Conservation (phyloP, 2,797 vertebrate genomes). For the Cuniculus paca region DNA sequence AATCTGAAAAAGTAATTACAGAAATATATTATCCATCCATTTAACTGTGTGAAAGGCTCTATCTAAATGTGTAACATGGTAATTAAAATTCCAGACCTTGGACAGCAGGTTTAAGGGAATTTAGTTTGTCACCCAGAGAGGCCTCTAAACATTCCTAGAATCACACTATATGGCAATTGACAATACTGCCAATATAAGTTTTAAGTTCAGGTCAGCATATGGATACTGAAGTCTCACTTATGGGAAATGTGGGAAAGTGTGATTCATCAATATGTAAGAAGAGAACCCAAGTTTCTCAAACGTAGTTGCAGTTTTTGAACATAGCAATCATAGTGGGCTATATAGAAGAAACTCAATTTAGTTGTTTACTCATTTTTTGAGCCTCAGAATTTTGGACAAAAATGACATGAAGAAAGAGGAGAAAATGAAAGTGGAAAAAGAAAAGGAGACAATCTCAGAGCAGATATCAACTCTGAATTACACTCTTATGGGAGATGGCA, state of each 20-base stretch:
- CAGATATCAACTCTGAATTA: not conserved
- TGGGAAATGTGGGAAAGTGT: conserved; percentile 16
- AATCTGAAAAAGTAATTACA: conserved; percentile 49
- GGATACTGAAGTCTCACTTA: conserved; percentile 67
- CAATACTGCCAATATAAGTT: conserved; percentile 64
- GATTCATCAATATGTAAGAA: conserved; percentile 46
- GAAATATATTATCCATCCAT: not conserved
- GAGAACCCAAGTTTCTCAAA: conserved; percentile 22
- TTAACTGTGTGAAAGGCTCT: conserved; percentile 26
- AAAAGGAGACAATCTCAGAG: not conserved
- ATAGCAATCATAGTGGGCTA: not conserved
- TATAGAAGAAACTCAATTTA: not conserved
- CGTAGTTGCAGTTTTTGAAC: conserved; percentile 25
- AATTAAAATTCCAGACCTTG: conserved; percentile 57
- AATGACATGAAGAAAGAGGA: not conserved
- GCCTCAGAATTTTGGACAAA: conserved; percentile 27
- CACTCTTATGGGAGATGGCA: not conserved
- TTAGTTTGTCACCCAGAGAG: conserved; percentile 62
- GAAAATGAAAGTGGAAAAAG: not conserved
- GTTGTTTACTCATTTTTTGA: conserved; percentile 19
- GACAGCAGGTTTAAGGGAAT: conserved; percentile 62
- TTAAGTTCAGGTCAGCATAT: conserved; percentile 64
- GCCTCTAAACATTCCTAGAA: not conserved
- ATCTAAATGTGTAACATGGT: conserved; percentile 35
- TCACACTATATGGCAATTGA: conserved; percentile 39